phyloP scores from a whole-genome alignment of 2,113 vertebrate species.

The Anthoscopus minutus region DNA sequence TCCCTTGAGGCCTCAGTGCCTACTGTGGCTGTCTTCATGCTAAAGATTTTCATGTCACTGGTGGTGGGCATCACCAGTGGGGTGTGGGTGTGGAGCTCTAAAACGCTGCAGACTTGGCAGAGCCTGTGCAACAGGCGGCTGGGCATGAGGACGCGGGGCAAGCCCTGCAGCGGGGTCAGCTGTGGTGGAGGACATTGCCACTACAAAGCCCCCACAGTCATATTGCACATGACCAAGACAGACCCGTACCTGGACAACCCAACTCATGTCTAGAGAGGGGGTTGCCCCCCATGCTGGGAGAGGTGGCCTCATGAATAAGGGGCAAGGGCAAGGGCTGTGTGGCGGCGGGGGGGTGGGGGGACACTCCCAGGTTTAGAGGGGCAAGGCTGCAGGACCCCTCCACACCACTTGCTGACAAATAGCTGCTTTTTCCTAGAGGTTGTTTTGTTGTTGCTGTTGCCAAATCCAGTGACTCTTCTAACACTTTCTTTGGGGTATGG shows the following conservation, averaged over 20 bases:
- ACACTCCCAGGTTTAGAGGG: neutral
- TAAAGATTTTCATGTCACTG: slow-evolving; percentile 99
- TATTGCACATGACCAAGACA: slow-evolving; percentile 91
- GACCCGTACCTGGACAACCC: slow-evolving; percentile 90
- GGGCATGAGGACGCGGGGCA: slow-evolving; percentile 81
- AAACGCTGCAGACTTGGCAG: slow-evolving; percentile 98
- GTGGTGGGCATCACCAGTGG: slow-evolving; percentile 98
- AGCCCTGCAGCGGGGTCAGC: slow-evolving; percentile 82
- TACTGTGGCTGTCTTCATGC: slow-evolving; percentile 92
- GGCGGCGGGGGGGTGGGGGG: neutral
- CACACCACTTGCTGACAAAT: neutral
- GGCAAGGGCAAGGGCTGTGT: neutral
- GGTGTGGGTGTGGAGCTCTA: slow-evolving; percentile 99
- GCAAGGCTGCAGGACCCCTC: neutral
- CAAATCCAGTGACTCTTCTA: slow-evolving; percentile 38
- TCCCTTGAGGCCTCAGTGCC: slow-evolving; percentile 87
- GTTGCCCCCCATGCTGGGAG: neutral
- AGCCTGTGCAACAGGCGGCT: slow-evolving; percentile 89
- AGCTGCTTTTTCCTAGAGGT: slow-evolving; percentile 20
- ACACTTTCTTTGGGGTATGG: neutral
- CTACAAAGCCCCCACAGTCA: slow-evolving; percentile 88
- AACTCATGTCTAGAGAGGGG: slow-evolving; percentile 78
- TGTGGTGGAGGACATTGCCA: slow-evolving; percentile 86
- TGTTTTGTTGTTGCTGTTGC: slow-evolving; percentile 34
- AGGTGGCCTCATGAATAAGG: slow-evolving; percentile 2